Percentiles rank a stretch among this genome's conserved stretches.
Evolutionary conservation across 2,113 vertebrate genomes (phyloP).

Genomic region (Nesogale talazaci): DNA sequence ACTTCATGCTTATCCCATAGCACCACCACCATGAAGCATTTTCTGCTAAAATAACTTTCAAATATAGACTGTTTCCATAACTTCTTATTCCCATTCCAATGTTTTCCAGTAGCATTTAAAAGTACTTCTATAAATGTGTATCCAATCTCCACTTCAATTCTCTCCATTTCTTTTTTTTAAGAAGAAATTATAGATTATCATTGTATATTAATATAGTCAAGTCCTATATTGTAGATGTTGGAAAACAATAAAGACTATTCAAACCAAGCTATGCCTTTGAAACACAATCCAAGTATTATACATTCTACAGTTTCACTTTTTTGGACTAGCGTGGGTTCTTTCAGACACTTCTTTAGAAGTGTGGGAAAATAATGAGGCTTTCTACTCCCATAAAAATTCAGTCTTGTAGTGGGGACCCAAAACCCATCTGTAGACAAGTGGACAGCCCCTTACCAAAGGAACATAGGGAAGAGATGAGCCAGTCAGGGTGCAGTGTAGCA

Average conservation of each 20-base stretch:
- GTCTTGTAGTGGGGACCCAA: too few species aligned
- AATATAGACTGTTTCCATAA: too few species aligned
- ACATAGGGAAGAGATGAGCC: too few species aligned
- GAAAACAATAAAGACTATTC: background rate
- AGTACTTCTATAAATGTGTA: background rate
- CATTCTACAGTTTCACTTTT: background rate
- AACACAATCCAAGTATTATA: background rate
- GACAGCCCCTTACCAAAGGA: too few species aligned
- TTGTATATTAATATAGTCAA: background rate
- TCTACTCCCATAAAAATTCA: too few species aligned
- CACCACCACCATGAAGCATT: too few species aligned
- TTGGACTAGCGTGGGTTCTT: background rate
- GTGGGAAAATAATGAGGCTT: too few species aligned
- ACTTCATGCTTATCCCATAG: too few species aligned
- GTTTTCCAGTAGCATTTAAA: background rate
- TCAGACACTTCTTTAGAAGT: background rate
- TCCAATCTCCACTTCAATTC: background rate
- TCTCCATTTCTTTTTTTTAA: conserved; percentile 4
- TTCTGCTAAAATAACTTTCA: too few species aligned
- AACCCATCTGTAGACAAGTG: too few species aligned
- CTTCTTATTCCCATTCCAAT: too few species aligned
- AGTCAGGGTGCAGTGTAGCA: too few species aligned
- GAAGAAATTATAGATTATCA: background rate
- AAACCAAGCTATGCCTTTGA: background rate
- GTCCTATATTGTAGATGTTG: background rate